Base-by-base conservation (phyloP, 2,113 vertebrate species). In the Corydoras maculifer region DNA sequence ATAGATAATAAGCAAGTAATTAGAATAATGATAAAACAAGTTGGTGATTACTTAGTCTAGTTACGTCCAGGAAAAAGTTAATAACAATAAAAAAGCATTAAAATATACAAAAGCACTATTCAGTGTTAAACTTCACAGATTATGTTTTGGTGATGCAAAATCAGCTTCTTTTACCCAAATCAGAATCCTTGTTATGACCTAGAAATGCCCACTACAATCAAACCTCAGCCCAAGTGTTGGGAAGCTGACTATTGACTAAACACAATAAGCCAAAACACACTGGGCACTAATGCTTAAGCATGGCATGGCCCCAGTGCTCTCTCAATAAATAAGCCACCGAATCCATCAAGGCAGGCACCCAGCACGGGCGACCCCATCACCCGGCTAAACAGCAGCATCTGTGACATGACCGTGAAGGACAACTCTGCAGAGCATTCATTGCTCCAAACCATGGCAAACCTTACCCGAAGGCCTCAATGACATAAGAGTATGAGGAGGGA, bases 381-480 rank as follows among this genome's bases (percentile, higher is more conserved):
- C 72, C 68, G 75, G 73, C 74, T 68, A 81, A 76, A 69, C 72
- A 65, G 62, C 63, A 77, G 80, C 79, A 81, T 86, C 72, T 67
- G 64, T 60, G 72, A 43, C 12, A 35, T 48, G 50, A 48, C 58
- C 18, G 31, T 62, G 58, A 74, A 62, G 35, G 68, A 75, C 84
- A 84, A 77, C 71, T 76, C 80, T 78, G 35, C 0, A 62, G 43
- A 8, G 65, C 81, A 80, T 74, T 74, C 61, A 68, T 79, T 83
- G 83, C 83, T 83, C 83, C 83, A 79, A 78, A 78, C 94, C 9
- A 48, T 3, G 7, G 29, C 30, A 70, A 5, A 71, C 65, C 35
- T 60, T 89, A 99, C 97, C 97, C 98, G 87, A 99, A 99, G 15
- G 97, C 95, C 71, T 99, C 97, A 74, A 99, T 98, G 86, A 98